Evolutionary conservation across 1,140 invertebrate genomes (phyloP), one percentile per base, ranked within the genome.

Genomic region (Heliconius congener): DNA sequence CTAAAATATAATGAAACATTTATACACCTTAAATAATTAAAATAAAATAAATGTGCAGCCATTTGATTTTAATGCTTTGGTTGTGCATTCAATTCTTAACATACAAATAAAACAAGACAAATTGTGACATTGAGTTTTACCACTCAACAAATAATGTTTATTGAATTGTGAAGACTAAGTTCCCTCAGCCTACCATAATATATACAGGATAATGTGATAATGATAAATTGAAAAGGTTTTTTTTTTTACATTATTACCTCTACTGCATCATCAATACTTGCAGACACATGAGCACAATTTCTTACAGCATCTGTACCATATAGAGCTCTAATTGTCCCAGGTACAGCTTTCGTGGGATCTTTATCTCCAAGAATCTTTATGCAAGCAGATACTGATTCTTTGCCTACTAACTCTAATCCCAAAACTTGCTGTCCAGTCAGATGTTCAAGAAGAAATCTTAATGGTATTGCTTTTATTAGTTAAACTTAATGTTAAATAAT

Each of bases 251-350:
- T 52, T 52, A 19, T 52, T 85, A 95, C 95, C 84, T 95, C 89
- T 70, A 94, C 85, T 55, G 97, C 97, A 70, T 95, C 93, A 77
- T 96, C 95, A 19, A 91, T 80, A 83, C 88, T 95, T 70, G 96
- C 91, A 9, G 98, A 96, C 39, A 96, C 96, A 95, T 98, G 96
- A 74, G 97, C 95, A 50, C 96, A 97, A 94, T 98, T 97, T 76
- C 95, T 91, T 37, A 96, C 95, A 19, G 94, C 93, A 87, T 98
- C 97, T 85, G 91, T 95, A n/a, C 97, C 97, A 95, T 97, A 98
- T 78, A 96, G 86, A 8, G 96, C 96, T 87, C 97, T 95, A 37
- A 98, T 90, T 60, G 96, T 96, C 1, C 95, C 94, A 2, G 97
- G 96, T 84, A 95, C 94, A 19, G 97, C 97, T 83, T 95, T 95